Evolutionary conservation across 2,113 vertebrate genomes (phyloP).

Genomic region (Dolichotis patagonum): DNA sequence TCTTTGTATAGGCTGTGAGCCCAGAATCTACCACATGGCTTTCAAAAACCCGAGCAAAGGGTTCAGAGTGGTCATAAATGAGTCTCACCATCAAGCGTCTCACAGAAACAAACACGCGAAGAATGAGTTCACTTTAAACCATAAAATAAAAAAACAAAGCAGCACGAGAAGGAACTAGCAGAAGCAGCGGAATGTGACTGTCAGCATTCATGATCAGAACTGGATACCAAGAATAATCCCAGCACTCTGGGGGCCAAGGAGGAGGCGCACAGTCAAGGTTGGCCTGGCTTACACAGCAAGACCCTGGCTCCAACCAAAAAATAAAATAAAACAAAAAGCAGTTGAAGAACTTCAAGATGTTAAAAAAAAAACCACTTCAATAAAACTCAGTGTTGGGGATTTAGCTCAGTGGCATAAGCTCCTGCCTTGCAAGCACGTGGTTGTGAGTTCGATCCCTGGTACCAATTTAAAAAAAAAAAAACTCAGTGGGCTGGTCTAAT

Average conservation of each 20-base stretch:
- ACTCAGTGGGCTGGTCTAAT: neutral
- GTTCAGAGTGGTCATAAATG: neutral
- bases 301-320: neutral
- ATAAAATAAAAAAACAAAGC: neutral
- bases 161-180: neutral
- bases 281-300: neutral
- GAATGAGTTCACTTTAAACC: neutral
- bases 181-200: neutral
- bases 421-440: too few relatives aligned
- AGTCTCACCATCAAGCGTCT: neutral
- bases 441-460: too few relatives aligned
- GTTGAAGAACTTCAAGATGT: neutral
- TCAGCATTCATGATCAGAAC: neutral
- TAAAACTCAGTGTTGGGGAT: neutral
- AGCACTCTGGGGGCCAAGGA: neutral
- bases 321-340: neutral
- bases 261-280: neutral
- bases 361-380: neutral
- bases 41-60: neutral
- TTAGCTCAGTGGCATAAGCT: too few relatives aligned
- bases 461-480: conserved; percentile 18
- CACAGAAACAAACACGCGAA: neutral
- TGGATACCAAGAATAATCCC: neutral
- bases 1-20: neutral
- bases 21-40: neutral